These are phyloP conservation scores for Oncopodura yosiiana DNA, from an alignment of 1,140 invertebrate species.

Conservation along the genomic window DNA sequence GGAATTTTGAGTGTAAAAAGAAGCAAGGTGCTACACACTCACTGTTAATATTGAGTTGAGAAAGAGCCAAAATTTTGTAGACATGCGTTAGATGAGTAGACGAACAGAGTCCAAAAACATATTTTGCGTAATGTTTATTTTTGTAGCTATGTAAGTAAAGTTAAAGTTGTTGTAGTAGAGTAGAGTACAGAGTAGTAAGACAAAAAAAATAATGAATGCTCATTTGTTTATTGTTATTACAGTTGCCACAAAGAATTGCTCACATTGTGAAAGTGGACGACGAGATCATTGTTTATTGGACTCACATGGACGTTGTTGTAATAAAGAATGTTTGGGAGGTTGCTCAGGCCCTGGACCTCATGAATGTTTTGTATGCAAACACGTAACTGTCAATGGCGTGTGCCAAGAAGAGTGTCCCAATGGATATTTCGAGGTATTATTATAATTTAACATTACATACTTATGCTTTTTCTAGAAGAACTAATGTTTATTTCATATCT, in stretches of 20 bases:
- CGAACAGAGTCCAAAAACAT: too few relatives aligned
- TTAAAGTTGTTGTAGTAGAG: too few relatives aligned
- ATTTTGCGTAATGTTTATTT: too few relatives aligned
- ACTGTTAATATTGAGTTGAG: too few relatives aligned
- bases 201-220: not conserved
- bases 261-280: constrained; percentile 20
- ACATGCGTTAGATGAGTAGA: too few relatives aligned
- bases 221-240: not conserved
- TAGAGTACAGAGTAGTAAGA: too few relatives aligned
- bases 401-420: constrained; percentile 62
- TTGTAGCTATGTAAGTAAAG: too few relatives aligned
- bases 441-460: not conserved
- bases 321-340: constrained; percentile 69
- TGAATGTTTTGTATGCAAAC: constrained; percentile 49
- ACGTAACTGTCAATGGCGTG: constrained; percentile 14
- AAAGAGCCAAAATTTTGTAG: too few relatives aligned
- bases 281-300: too few relatives aligned
- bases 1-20: too few relatives aligned
- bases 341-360: constrained; percentile 51
- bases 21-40: too few relatives aligned
- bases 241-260: constrained; percentile 9
- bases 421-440: constrained; percentile 50
- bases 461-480: constrained; percentile 48
- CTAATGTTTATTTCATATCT: too few relatives aligned
- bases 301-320: constrained; percentile 60